phyloP scores from a whole-genome alignment of 2,113 vertebrate species.

The Phalacrocorax aristotelis region DNA sequence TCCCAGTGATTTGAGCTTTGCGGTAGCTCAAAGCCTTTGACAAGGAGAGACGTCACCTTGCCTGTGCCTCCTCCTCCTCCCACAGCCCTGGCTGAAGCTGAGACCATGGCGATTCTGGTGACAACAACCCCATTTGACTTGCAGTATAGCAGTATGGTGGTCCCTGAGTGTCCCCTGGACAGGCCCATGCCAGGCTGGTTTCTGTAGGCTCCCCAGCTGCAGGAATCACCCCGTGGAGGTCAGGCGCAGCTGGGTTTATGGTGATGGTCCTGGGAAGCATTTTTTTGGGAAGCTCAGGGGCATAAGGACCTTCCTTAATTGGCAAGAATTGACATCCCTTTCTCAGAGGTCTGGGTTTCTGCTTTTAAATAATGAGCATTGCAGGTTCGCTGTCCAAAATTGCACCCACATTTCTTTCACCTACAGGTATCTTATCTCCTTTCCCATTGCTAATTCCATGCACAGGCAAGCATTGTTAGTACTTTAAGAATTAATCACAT shows the following conservation, averaged over 20 bases:
- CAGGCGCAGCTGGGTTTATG: background rate
- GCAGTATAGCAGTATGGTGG: background rate
- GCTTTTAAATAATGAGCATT: background rate
- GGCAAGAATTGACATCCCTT: background rate
- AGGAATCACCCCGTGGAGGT: background rate
- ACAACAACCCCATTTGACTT: background rate
- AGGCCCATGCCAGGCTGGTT: background rate
- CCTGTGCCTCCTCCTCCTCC: background rate
- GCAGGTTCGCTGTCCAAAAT: background rate
- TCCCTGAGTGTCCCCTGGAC: background rate
- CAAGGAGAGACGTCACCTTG: background rate
- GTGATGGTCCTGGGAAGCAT: background rate
- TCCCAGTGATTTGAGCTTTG: no score
- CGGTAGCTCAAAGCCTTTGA: background rate
- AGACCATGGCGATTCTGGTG: background rate
- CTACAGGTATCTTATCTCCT: background rate
- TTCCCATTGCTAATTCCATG: conserved; percentile 2
- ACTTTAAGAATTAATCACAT: conserved; percentile 65
- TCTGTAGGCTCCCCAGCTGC: background rate
- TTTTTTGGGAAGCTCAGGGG: background rate
- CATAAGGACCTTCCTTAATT: background rate
- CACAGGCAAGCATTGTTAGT: conserved; percentile 55
- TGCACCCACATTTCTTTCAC: background rate
- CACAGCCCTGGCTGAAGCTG: background rate
- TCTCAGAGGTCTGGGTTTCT: background rate